A percentile compares a stretch with the other conserved stretches of the same genome.
Conservation (phyloP, 2,113 vertebrate genomes). For the Uria lomvia region DNA sequence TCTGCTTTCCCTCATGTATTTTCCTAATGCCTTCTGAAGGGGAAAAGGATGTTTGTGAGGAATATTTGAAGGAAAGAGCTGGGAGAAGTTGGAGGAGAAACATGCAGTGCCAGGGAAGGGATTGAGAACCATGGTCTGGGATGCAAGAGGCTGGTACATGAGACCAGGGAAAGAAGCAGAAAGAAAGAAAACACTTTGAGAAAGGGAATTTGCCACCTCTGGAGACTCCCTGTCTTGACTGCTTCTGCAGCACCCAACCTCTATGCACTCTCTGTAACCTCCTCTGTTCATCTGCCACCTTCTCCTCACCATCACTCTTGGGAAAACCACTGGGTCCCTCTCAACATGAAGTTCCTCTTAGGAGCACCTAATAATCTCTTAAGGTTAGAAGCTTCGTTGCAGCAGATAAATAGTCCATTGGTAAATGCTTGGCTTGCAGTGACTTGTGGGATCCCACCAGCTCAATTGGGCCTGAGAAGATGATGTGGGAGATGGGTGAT, state of each 20-base stretch:
- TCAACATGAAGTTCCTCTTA: not conserved
- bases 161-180: not conserved
- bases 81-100: not conserved
- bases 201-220: not conserved
- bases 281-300: not conserved
- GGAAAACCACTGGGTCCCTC: not conserved
- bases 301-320: not conserved
- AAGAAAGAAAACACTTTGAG: not conserved
- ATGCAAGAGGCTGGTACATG: not conserved
- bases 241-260: not conserved
- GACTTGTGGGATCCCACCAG: not conserved
- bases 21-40: not conserved
- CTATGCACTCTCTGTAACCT: not conserved
- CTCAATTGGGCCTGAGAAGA: not conserved
- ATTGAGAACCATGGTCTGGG: not conserved
- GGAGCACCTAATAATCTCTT: not conserved
- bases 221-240: not conserved
- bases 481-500: not conserved
- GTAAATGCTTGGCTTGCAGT: not conserved
- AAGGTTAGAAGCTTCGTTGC: not conserved
- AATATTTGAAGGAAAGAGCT: not conserved
- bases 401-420: not conserved
- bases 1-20: not conserved
- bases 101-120: not conserved
- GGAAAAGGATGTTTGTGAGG: not conserved